Evolutionary conservation across 2,797 vertebrate genomes (phyloP).

Genomic region (Myiotriccus ornatus): DNA sequence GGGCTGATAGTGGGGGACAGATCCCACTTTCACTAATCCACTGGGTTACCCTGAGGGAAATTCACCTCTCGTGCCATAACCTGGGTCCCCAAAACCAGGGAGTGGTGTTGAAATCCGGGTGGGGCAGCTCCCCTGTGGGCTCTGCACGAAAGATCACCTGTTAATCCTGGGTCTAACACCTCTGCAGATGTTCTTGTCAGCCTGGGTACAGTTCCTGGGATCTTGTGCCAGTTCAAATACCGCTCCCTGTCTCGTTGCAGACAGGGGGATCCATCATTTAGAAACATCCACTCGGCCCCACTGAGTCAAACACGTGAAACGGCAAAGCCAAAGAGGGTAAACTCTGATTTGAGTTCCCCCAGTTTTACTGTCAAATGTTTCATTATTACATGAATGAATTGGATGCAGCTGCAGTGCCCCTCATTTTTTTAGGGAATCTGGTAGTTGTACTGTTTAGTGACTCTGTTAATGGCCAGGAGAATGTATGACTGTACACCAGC

Average conservation of each 20-base stretch:
- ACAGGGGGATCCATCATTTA: background rate
- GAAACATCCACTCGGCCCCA: background rate
- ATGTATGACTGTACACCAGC: background rate
- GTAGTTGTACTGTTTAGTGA: background rate
- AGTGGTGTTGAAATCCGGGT: no score
- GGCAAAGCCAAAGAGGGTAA: background rate
- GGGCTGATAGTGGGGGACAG: no score
- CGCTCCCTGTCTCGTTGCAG: no score
- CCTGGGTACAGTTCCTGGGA: background rate
- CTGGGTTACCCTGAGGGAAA: no score
- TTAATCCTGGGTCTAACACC: no score
- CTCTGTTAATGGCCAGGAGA: background rate
- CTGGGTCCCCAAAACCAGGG: no score
- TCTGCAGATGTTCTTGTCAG: no score
- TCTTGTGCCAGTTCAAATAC: background rate
- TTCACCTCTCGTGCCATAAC: no score
- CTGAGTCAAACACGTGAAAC: background rate
- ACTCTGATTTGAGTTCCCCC: background rate
- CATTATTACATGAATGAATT: background rate
- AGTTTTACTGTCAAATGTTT: background rate
- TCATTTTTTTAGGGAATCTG: background rate
- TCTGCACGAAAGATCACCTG: no score
- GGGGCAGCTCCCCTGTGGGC: no score
- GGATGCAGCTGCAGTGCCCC: background rate
- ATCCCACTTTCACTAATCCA: no score